Evolutionary conservation across 2,888 invertebrate species (phyloP).

Genomic region (Pseudolycoriella hygida): DNA sequence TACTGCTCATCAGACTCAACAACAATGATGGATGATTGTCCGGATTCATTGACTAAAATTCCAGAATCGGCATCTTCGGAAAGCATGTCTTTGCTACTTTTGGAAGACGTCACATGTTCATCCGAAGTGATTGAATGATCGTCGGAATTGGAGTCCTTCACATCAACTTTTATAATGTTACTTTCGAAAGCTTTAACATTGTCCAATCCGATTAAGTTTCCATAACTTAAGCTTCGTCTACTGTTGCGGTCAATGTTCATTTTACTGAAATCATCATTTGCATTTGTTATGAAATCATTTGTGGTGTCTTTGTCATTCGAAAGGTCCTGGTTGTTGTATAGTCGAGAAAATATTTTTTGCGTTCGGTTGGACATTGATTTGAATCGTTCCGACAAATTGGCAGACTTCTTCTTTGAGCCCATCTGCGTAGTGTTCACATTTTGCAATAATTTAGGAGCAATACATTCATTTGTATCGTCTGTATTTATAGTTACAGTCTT

Average conservation of each 20-base stretch:
- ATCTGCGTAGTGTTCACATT: no score
- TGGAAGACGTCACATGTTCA: no score
- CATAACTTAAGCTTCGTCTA: conserved; percentile 55
- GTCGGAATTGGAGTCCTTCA: conserved; percentile 37
- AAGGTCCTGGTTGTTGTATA: conserved; percentile 54
- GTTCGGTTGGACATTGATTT: conserved; percentile 56
- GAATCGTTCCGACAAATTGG: conserved; percentile 47
- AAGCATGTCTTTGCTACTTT: conserved; percentile 29
- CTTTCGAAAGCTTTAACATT: conserved; percentile 34
- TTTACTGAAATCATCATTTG: not conserved
- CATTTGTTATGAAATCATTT: conserved; percentile 35
- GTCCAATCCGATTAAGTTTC: conserved; percentile 52
- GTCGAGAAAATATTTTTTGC: conserved; percentile 46
- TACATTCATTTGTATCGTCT: no score
- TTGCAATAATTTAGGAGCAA: no score
- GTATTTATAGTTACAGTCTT: no score
- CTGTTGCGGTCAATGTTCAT: conserved; percentile 16
- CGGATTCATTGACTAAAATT: conserved; percentile 54
- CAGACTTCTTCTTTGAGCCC: not conserved
- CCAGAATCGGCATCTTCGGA: conserved; percentile 59
- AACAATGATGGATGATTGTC: conserved; percentile 41
- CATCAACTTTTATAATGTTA: not conserved
- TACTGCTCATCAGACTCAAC: conserved; percentile 34
- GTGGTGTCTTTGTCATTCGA: conserved; percentile 45
- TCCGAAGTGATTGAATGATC: conserved; percentile 23